Percentiles rank a stretch among this genome's conserved stretches.
phyloP scores from a whole-genome alignment of 2,113 vertebrate genomes.

The Mesitornis unicolor region DNA sequence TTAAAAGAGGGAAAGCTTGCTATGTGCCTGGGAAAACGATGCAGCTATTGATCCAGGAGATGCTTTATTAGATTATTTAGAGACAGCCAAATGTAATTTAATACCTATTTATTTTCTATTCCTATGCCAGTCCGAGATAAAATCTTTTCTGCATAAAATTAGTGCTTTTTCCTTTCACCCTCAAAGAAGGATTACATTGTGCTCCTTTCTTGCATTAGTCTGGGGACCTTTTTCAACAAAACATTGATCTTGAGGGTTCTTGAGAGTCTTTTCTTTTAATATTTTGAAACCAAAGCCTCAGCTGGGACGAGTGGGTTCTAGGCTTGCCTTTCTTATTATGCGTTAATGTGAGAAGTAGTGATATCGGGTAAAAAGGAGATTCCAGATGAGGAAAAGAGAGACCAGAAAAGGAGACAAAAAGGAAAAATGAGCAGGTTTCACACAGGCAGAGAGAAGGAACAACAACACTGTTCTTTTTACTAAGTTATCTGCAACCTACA shows the following conservation, averaged over 20 bases:
- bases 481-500: neutral
- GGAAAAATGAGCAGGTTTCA: neutral
- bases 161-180: slow-evolving; percentile 25
- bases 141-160: slow-evolving; percentile 17
- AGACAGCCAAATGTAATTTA: slow-evolving; percentile 17
- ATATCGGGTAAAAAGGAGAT: neutral
- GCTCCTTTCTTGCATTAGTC: neutral
- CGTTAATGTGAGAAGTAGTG: neutral
- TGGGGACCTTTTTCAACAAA: neutral
- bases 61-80: slow-evolving; percentile 49
- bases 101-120: slow-evolving; percentile 45
- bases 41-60: slow-evolving; percentile 38
- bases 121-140: neutral
- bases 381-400: neutral
- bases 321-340: neutral
- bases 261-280: neutral
- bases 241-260: neutral
- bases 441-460: neutral
- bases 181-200: neutral
- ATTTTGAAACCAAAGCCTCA: neutral
- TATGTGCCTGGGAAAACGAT: slow-evolving; percentile 6
- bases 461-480: neutral
- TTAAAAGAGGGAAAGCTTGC: neutral
- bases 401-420: neutral
- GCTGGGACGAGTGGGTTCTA: neutral